Percentiles rank a stretch among this genome's conserved stretches.
These are phyloP conservation scores for Campoplex capitator DNA, from an alignment of 2,888 invertebrate species.

Conservation along the genomic window DNA sequence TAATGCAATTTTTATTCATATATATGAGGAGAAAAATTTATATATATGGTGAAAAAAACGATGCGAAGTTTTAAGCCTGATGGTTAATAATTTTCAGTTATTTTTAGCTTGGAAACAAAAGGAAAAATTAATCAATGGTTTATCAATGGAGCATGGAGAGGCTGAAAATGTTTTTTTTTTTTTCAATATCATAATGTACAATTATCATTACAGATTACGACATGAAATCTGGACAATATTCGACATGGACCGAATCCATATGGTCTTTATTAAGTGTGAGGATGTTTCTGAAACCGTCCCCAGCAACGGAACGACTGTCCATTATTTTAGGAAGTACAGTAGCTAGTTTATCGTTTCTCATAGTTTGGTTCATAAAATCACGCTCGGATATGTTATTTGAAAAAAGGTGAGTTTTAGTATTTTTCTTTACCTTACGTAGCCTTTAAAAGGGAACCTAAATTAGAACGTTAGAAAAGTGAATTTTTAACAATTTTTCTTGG, in stretches of 20 bases:
- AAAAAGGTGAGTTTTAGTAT: conserved; percentile 74
- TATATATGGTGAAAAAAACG: not conserved
- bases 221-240: conserved; percentile 91
- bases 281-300: conserved; percentile 91
- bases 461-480: too few species aligned
- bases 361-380: conserved; percentile 86
- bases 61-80: too few species aligned
- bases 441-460: too few species aligned
- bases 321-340: conserved; percentile 86
- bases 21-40: not conserved
- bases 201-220: conserved; percentile 88
- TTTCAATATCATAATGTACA: not conserved
- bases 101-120: too few species aligned
- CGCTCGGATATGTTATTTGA: conserved; percentile 85
- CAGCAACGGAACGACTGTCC: conserved; percentile 86
- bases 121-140: too few species aligned
- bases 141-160: too few species aligned
- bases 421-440: not conserved
- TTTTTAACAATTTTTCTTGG: too few species aligned
- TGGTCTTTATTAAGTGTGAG: conserved; percentile 91
- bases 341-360: conserved; percentile 85
- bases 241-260: conserved; percentile 95
- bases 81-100: too few species aligned
- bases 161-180: not conserved
- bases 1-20: not conserved